phyloP scores from a whole-genome alignment of 1,140 invertebrate genomes.

The Tetramorium alpestre region DNA sequence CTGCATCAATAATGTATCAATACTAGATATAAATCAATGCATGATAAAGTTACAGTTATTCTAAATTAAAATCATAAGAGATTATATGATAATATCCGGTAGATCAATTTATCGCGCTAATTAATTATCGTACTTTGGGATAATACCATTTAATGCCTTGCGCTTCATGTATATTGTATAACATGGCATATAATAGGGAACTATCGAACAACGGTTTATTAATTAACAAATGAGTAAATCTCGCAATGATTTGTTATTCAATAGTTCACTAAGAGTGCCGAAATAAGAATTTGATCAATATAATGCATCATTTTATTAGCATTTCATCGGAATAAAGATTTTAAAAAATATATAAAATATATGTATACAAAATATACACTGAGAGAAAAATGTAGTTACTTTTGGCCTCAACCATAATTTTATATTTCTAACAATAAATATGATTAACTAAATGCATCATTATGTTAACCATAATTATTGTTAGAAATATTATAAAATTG shows the following conservation, averaged over 20 bases:
- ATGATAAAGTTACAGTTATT: constrained; percentile 10
- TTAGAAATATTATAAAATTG: no score
- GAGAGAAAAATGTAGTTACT: no score
- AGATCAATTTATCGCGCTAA: constrained; percentile 33
- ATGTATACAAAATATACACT: no score
- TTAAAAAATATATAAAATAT: no score
- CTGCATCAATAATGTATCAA: background rate
- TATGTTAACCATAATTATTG: no score
- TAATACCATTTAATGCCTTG: constrained; percentile 34
- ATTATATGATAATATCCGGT: constrained; percentile 22
- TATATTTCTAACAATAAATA: no score
- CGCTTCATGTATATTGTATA: constrained; percentile 16
- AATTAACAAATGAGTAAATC: constrained; percentile 35
- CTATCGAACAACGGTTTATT: constrained; percentile 41
- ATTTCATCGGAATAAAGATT: background rate
- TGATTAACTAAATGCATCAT: no score
- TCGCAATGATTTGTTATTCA: background rate
- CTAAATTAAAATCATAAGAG: constrained; percentile 19
- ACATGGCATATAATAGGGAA: background rate
- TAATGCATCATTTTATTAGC: background rate
- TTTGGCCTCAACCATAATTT: no score
- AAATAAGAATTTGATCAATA: background rate
- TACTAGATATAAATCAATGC: background rate
- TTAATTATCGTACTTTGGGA: constrained; percentile 33
- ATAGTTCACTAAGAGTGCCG: background rate